Percentiles rank a stretch among this genome's conserved stretches.
Conservation (phyloP, 2,888 invertebrate genomes). For the Epicampocera succincta region DNA sequence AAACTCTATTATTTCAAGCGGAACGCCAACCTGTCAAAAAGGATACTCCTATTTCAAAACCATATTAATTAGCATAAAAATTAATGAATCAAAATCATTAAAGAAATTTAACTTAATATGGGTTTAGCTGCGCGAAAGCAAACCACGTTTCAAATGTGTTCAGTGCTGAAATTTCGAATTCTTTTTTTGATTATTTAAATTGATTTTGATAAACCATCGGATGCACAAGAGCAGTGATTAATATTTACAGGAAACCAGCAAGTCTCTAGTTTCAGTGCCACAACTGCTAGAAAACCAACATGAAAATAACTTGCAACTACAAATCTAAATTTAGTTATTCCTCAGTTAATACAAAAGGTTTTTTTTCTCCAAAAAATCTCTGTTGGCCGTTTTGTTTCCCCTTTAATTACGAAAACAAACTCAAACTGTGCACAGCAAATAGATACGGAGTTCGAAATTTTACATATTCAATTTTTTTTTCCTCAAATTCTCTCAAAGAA, state of each 20-base stretch:
- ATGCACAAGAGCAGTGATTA: constrained; percentile 20
- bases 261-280: constrained; percentile 7
- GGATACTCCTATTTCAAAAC: too few species aligned
- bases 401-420: constrained; percentile 9
- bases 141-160: too few species aligned
- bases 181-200: neutral
- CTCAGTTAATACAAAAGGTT: constrained; percentile 13
- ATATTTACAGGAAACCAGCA: constrained; percentile 55
- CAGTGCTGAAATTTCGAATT: too few species aligned
- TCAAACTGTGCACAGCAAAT: constrained; percentile 25
- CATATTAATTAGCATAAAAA: too few species aligned
- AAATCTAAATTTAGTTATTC: neutral
- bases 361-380: constrained; percentile 8
- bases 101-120: too few species aligned
- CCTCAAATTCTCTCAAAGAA: neutral
- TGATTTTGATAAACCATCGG: neutral
- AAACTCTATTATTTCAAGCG: too few species aligned
- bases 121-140: too few species aligned
- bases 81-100: too few species aligned
- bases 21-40: too few species aligned
- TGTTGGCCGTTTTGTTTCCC: constrained; percentile 11
- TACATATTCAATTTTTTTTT: constrained; percentile 7
- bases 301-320: neutral
- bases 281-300: constrained; percentile 54
- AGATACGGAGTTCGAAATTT: constrained; percentile 24